Evolutionary conservation across 2,888 invertebrate genomes (phyloP).

Genomic region (Trachelus iudaicus): DNA sequence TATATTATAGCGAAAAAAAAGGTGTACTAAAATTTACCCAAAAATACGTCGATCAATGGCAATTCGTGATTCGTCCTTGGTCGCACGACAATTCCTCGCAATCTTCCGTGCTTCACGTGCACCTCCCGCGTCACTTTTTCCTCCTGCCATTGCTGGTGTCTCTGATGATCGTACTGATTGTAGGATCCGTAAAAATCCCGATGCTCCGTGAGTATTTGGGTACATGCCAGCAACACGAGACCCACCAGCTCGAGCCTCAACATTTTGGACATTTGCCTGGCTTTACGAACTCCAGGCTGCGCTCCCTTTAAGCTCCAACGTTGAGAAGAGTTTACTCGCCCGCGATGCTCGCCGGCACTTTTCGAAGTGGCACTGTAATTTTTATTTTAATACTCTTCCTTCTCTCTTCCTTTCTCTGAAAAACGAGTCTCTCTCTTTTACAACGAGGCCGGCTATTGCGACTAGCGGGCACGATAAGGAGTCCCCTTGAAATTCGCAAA

Average conservation of each 20-base stretch:
- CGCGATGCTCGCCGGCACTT: not conserved
- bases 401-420: too few species aligned
- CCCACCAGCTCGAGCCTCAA: slow-evolving; percentile 53
- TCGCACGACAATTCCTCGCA: slow-evolving; percentile 76
- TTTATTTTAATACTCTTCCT: not conserved
- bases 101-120: slow-evolving; percentile 74
- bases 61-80: slow-evolving; percentile 73
- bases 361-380: not conserved
- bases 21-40: slow-evolving; percentile 63
- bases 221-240: slow-evolving; percentile 54
- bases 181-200: slow-evolving; percentile 46
- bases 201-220: slow-evolving; percentile 57
- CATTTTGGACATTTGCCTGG: slow-evolving; percentile 47
- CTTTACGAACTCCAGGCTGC: too few species aligned
- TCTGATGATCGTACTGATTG: slow-evolving; percentile 44
- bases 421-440: too few species aligned
- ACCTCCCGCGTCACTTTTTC: slow-evolving; percentile 72
- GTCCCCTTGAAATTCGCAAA: too few species aligned
- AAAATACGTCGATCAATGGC: slow-evolving; percentile 78
- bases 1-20: too few species aligned
- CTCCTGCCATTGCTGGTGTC: slow-evolving; percentile 44
- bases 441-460: too few species aligned
- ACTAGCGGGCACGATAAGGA: too few species aligned
- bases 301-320: too few species aligned
- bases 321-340: not conserved